Base-by-base conservation (phyloP, 1,140 invertebrate species). In the Nephotettix cincticeps region DNA sequence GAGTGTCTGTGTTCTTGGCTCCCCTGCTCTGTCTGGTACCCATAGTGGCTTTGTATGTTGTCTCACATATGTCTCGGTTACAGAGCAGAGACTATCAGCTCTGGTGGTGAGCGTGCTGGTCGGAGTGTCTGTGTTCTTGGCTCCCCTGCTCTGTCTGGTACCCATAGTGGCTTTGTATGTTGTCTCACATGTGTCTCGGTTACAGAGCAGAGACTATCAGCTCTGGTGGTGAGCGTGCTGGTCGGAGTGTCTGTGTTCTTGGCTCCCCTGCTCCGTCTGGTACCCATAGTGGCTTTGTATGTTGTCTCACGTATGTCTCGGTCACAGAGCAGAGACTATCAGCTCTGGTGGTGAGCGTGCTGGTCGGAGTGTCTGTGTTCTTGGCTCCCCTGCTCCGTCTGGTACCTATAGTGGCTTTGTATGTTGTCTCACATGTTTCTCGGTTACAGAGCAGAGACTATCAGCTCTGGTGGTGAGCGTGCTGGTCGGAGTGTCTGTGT, bases 271-370 rank as follows among this genome's bases (percentile, higher is more conserved):
- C 81, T 99, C 36, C 85, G 90, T 25, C 82, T 91, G 17, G 92
- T 98, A 68, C 96, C 97, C 1, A 93, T 98, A 86, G 89, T 96
- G 11, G 95, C 97, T 58, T 85, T 99, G 1, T 95, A 98, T 79
- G 97, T 97, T 29, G 93, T 99, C 1, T 99, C 99, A 80, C 85
- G n/a, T n/a, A n/a, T n/a, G n/a, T n/a, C n/a, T n/a, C n/a, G n/a
- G 78, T 75, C 81, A 28, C 79, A 87, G 93, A 96, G 76, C 93
- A 96, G 83, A 84, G 93, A 43, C 77, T 96, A 1, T 92, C 91
- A 43, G 89, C 88, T 0, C 84, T 95, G 1, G 77, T 92, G 30
- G 92, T 95, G 0, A 86, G 91, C 0, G 78, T 91, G 4, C 80
- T 95, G 63, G 86, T 92, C 28, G 95, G 95, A 36, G 77, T 94